These are phyloP conservation scores for Phrixothrix hirtus DNA, from an alignment of 2,888 invertebrate species.

Conservation along the genomic window DNA sequence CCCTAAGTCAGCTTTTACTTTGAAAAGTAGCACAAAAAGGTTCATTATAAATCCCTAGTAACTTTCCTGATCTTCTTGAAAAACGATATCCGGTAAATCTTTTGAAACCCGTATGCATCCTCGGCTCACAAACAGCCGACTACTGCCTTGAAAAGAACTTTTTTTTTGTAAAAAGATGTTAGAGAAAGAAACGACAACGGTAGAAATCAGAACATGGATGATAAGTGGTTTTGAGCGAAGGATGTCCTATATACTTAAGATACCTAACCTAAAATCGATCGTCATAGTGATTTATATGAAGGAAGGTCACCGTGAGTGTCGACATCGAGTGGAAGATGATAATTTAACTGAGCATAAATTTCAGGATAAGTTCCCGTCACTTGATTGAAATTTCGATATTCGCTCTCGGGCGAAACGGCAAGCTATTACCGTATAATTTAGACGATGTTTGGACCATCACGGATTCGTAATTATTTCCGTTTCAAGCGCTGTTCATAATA, in stretches of 20 bases:
- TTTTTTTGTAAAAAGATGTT: background rate
- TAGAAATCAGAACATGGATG: background rate
- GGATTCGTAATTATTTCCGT: constrained; percentile 30
- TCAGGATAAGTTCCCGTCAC: constrained; percentile 12
- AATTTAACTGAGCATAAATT: constrained; percentile 33
- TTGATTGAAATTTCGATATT: constrained; percentile 36
- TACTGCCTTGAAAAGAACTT: background rate
- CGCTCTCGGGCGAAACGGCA: constrained; percentile 18
- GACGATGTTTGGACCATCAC: constrained; percentile 24
- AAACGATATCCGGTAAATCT: too few species aligned
- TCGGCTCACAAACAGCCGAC: background rate
- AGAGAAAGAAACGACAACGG: background rate
- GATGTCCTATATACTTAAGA: constrained; percentile 1
- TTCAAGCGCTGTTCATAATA: constrained; percentile 15
- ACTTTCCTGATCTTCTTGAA: too few species aligned
- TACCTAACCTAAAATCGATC: constrained; percentile 22
- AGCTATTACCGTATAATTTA: constrained; percentile 35
- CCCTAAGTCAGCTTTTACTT: too few species aligned
- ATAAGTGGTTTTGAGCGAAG: background rate
- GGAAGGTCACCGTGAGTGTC: constrained; percentile 10
- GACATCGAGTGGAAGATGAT: constrained; percentile 22
- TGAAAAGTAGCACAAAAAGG: too few species aligned
- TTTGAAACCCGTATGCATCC: background rate
- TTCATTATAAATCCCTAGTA: too few species aligned
- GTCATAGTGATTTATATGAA: constrained; percentile 16